Evolutionary conservation across 2,888 invertebrate genomes (phyloP), one percentile per base, ranked within the genome.

Genomic region (Limnephilus rhombicus): DNA sequence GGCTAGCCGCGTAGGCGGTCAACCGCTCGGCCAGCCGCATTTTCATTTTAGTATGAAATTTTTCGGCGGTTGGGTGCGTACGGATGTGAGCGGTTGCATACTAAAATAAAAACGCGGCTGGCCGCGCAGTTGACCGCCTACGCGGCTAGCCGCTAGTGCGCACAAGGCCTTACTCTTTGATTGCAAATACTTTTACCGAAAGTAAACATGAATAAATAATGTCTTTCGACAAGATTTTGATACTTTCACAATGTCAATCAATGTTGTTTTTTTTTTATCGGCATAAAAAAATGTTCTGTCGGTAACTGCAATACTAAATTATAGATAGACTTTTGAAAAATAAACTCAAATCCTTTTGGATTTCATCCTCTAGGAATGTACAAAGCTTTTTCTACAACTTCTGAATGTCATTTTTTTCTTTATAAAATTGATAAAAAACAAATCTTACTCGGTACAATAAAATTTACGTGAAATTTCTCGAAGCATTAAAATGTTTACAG

Each of bases 261-360:
- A 68, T 68, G 24, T 68, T 68, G 24, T 68, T 68, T 37, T 83
- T 83, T 83, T 82, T 24, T 37, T 83, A 41, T 83, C 37, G 24
- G 37, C 37, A 37, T 34, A 13, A 34, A 83, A 83, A 37, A 37
- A 24, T 1, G 9, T 37, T 24, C 37, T 37, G 83, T 83, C 83
- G 24, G 83, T 41, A 83, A 37, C 3, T 83, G 83, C 83, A 83
- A 83, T 83, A 83, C 37, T 83, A 83, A 83, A 83, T 83, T 83
- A 37, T 83, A 83, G 24, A n/a, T 83, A 15, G 83, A 83, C 34
- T 83, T 31, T 18, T 83, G 1, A 83, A 12, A 83, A 83, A 83
- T 7, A 9, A 24, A 24, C 2, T 68, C 4, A 68, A 68, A 68
- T 68, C 2, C 1, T 68, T 68, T 68, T n/a, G n/a, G n/a, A 24